Conservation (phyloP, 35 echinoderm and acorn worm species). For the Lytechinus pictus region DNA sequence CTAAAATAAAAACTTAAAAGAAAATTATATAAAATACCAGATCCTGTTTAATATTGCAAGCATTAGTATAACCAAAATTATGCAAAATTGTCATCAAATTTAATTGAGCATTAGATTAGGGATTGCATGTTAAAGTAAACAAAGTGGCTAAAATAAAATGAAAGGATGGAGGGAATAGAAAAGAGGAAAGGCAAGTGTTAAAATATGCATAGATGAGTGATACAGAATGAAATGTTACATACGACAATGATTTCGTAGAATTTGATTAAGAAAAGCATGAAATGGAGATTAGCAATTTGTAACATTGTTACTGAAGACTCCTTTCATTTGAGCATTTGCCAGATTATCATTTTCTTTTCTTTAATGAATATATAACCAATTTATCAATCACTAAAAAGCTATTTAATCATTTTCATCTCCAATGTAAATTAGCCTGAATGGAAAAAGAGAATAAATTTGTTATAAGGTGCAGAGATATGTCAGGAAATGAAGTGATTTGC, state of each 20-base stretch:
- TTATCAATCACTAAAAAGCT: too few species aligned
- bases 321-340: too few species aligned
- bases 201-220: slow-evolving; percentile 13
- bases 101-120: background rate
- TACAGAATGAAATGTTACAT: background rate
- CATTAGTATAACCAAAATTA: background rate
- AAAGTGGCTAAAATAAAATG: background rate
- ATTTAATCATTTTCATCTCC: background rate
- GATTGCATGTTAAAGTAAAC: background rate
- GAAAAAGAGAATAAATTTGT: background rate
- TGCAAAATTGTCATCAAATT: background rate
- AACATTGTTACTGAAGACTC: too few species aligned
- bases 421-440: background rate
- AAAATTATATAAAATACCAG: background rate
- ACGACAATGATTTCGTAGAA: background rate
- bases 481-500: background rate
- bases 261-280: background rate
- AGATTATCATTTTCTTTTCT: too few species aligned
- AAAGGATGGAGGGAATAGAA: background rate
- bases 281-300: background rate
- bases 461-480: background rate
- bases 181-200: background rate
- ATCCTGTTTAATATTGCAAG: background rate
- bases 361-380: too few species aligned
- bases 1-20: too few species aligned